Percentiles rank a stretch among this genome's conserved stretches.
These are phyloP conservation scores for Oryzias dopingdopingensis DNA, from an alignment of 2,797 vertebrate species.

Conservation along the genomic window DNA sequence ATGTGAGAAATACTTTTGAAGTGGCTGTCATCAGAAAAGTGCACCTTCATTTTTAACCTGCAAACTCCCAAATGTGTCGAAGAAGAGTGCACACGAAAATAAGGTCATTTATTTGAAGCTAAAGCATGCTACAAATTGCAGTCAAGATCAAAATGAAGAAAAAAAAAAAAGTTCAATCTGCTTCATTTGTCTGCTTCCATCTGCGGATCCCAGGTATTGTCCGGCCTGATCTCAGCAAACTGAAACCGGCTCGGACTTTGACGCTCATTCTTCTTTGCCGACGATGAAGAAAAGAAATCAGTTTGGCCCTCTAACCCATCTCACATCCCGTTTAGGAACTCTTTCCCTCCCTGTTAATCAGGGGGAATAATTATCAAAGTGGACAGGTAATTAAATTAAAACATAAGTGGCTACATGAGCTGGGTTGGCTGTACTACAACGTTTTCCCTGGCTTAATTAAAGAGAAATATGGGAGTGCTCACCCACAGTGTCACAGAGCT, in stretches of 20 bases:
- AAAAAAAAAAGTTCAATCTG: no score
- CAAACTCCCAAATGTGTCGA: no score
- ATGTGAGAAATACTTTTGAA: slow-evolving; percentile 57
- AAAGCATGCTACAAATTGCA: no score
- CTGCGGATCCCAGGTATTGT: neutral
- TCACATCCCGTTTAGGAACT: slow-evolving; percentile 72
- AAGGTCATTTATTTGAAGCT: no score
- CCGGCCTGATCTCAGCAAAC: neutral
- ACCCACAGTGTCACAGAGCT: slow-evolving; percentile 69
- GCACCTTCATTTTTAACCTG: slow-evolving; percentile 37
- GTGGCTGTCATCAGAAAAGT: slow-evolving; percentile 45
- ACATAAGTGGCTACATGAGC: slow-evolving; percentile 82
- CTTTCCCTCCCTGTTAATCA: slow-evolving; percentile 79
- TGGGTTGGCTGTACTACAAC: slow-evolving; percentile 77
- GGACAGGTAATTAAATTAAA: slow-evolving; percentile 87
- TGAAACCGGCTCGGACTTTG: slow-evolving; percentile 32
- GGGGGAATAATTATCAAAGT: slow-evolving; percentile 84
- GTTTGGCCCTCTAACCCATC: slow-evolving; percentile 59
- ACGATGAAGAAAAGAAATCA: slow-evolving; percentile 57
- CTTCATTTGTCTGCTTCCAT: neutral
- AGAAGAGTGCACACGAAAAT: no score
- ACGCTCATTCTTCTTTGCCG: slow-evolving; percentile 63
- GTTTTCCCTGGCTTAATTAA: slow-evolving; percentile 78
- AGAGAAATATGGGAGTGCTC: slow-evolving; percentile 78
- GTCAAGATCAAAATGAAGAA: no score